These are phyloP conservation scores for Rhinatrema bivittatum DNA, from an alignment of 2,797 vertebrate genomes.

Conservation along the genomic window DNA sequence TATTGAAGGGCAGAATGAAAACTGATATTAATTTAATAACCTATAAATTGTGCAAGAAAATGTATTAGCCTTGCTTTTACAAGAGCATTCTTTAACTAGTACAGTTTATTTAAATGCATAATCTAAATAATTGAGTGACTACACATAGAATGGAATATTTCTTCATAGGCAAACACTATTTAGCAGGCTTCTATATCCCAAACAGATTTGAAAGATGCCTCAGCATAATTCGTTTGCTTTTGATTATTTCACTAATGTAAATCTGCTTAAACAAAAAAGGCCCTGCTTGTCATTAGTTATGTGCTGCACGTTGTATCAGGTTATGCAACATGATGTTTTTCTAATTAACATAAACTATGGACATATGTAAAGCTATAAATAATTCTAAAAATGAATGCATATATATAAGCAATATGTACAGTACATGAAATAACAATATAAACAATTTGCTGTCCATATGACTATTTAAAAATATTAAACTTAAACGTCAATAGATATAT, in stretches of 20 bases:
- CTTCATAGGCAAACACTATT: conserved; percentile 60
- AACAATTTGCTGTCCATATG: no score
- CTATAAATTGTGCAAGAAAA: conserved; percentile 59
- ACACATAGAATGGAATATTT: conserved; percentile 55
- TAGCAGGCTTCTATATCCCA: conserved; percentile 62
- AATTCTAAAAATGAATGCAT: no score
- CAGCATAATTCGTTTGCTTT: conserved; percentile 68
- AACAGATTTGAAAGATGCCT: conserved; percentile 59
- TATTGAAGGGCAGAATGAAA: no score
- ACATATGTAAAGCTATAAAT: no score
- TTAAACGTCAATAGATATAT: no score
- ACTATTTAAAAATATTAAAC: no score
- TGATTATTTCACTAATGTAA: conserved; percentile 59
- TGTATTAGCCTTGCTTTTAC: conserved; percentile 69
- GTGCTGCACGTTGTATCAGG: no score
- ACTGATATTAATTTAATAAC: conserved; percentile 64
- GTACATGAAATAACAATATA: no score
- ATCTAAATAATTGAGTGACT: conserved; percentile 69
- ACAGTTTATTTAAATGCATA: conserved; percentile 62
- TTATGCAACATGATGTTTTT: no score
- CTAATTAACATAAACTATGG: no score
- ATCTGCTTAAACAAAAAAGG: conserved; percentile 59
- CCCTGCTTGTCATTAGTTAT: no score
- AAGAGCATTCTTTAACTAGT: conserved; percentile 50
- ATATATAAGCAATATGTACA: no score